Conservation (phyloP, 2,888 invertebrate species). For the Ptilodon capucinus region DNA sequence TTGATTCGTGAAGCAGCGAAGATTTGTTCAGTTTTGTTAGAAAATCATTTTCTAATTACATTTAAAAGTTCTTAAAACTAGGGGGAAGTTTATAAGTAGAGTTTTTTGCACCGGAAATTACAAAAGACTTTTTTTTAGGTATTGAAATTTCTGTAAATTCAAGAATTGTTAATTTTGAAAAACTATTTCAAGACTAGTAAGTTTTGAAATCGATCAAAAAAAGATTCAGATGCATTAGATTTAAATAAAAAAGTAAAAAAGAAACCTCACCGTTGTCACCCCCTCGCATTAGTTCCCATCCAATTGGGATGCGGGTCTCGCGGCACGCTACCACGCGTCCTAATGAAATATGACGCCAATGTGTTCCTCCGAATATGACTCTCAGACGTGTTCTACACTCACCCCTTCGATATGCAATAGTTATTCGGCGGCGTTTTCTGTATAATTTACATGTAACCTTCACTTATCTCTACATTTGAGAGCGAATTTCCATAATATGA, state of each 20-base stretch:
- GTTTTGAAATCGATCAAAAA: too few species aligned
- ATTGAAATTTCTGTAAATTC: too few species aligned
- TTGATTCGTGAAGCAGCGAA: too few species aligned
- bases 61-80: too few species aligned
- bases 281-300: conserved; percentile 12
- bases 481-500: conserved; percentile 71
- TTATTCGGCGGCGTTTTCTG: conserved; percentile 36
- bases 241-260: not conserved
- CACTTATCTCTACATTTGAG: conserved; percentile 71
- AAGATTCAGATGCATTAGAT: too few species aligned
- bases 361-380: conserved; percentile 32
- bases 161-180: too few species aligned
- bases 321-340: conserved; percentile 32
- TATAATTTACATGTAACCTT: conserved; percentile 67
- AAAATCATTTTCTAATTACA: too few species aligned
- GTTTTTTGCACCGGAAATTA: too few species aligned
- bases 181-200: too few species aligned
- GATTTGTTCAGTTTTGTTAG: too few species aligned
- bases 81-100: too few species aligned
- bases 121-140: too few species aligned
- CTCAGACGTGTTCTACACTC: conserved; percentile 18
- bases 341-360: conserved; percentile 38
- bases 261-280: not conserved
- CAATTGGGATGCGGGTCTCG: conserved; percentile 24
- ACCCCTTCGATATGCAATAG: conserved; percentile 33